phyloP scores from a whole-genome alignment of 2,797 vertebrate species.

The Microtus obscurus region DNA sequence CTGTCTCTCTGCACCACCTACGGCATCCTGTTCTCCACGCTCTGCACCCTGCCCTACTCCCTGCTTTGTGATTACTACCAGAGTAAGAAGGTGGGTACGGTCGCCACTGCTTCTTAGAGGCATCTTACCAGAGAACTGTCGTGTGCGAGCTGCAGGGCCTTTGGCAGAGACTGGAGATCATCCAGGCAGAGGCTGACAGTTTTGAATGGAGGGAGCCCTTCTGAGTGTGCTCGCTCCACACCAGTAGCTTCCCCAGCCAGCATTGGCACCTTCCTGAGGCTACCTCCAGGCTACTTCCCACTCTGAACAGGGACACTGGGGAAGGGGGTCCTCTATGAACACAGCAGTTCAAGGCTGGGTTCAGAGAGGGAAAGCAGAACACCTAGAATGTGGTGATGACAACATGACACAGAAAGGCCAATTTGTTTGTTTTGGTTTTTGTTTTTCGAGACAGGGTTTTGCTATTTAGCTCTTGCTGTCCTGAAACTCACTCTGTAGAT shows the following conservation, averaged over 20 bases:
- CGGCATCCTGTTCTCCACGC: constrained; percentile 96
- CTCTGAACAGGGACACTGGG: neutral
- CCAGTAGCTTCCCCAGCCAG: too few species aligned
- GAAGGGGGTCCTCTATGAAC: neutral
- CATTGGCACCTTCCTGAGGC: neutral
- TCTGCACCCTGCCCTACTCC: constrained; percentile 99
- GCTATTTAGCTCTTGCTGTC: too few species aligned
- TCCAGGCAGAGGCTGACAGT: neutral
- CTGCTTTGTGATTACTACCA: constrained; percentile 99
- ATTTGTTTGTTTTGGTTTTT: neutral
- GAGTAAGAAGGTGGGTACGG: constrained; percentile 93
- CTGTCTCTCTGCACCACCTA: constrained; percentile 97
- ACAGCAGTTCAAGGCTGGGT: neutral
- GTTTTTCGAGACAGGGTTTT: too few species aligned
- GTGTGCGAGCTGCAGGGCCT: accelerated
- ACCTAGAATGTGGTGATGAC: accelerated
- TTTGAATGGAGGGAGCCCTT: neutral
- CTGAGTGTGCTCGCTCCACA: neutral
- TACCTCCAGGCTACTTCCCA: neutral
- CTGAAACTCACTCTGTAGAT: too few species aligned
- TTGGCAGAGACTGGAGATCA: accelerated
- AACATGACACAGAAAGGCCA: accelerated
- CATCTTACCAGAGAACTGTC: neutral
- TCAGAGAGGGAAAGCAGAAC: neutral
- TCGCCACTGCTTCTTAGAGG: neutral